phyloP scores from a whole-genome alignment of 1,140 invertebrate genomes.

The Pissodes strobi region DNA sequence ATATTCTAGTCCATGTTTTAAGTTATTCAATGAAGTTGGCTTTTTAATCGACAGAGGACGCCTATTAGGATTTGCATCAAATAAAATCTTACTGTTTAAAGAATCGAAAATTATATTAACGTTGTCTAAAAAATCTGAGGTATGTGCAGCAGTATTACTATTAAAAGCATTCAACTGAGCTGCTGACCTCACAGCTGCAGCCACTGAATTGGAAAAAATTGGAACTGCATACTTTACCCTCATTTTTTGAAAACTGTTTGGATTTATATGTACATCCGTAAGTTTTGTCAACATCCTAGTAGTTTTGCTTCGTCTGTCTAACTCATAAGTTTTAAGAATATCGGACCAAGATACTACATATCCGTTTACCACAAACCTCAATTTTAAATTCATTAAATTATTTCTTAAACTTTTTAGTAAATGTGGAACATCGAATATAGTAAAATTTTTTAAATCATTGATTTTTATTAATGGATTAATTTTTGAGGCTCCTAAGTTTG shows the following conservation, averaged over 20 bases:
- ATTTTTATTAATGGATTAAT: background rate
- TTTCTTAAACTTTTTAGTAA: background rate
- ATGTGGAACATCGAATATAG: constrained; percentile 10
- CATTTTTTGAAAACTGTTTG: constrained; percentile 49
- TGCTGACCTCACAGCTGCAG: constrained; percentile 40
- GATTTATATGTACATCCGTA: constrained; percentile 41
- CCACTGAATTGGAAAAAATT: constrained; percentile 43
- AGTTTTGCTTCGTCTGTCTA: constrained; percentile 25
- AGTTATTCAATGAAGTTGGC: too few relatives aligned
- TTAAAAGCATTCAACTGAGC: constrained; percentile 34
- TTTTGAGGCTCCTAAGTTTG: background rate
- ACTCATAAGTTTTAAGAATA: background rate
- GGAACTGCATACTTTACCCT: constrained; percentile 44
- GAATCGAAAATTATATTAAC: constrained; percentile 43
- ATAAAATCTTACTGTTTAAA: constrained; percentile 32
- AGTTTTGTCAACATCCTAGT: constrained; percentile 38
- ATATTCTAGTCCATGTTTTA: too few relatives aligned
- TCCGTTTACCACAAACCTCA: background rate
- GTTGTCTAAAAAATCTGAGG: constrained; percentile 35
- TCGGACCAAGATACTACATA: background rate
- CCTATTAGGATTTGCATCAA: background rate
- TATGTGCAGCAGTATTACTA: constrained; percentile 23
- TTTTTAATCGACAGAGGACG: background rate
- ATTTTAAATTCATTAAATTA: background rate
- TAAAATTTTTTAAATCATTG: background rate